These are phyloP conservation scores for Pachydiplax longipennis DNA, from an alignment of 2,888 invertebrate genomes.

Conservation along the genomic window DNA sequence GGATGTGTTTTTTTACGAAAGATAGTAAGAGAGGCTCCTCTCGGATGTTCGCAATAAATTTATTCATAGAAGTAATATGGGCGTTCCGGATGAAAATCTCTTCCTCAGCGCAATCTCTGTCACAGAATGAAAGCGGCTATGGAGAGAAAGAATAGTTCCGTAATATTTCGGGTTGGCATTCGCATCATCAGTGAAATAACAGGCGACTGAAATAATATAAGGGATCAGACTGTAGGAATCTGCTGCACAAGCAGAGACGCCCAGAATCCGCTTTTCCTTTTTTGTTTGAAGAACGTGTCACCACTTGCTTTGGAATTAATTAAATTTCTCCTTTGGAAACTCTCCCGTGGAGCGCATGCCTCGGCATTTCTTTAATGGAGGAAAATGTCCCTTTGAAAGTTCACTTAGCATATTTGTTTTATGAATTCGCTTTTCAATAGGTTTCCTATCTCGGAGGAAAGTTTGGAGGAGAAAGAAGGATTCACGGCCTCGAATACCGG, in stretches of 20 bases:
- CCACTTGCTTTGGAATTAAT: constrained; percentile 36
- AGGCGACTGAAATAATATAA: neutral
- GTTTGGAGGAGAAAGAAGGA: neutral
- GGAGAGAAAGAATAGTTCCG: neutral
- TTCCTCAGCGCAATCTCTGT: neutral
- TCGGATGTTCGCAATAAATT: constrained; percentile 7
- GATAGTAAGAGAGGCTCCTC: neutral
- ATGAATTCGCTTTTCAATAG: neutral
- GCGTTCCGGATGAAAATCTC: constrained; percentile 13
- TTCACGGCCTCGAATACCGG: too few species aligned
- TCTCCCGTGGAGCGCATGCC: neutral
- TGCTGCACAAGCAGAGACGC: constrained; percentile 10
- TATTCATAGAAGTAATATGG: constrained; percentile 12
- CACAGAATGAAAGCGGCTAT: neutral
- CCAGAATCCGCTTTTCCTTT: constrained; percentile 1
- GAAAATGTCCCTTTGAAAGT: neutral
- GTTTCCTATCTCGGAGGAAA: neutral
- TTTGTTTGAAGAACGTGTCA: constrained; percentile 21
- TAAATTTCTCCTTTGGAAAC: constrained; percentile 4
- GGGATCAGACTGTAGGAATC: neutral
- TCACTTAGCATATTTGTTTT: neutral
- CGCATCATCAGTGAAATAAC: constrained; percentile 27
- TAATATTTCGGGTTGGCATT: constrained; percentile 21
- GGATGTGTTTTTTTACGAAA: neutral
- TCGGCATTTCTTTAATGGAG: neutral